Evolutionary conservation across 2,797 vertebrate species (phyloP).

Genomic region (Sciurus vulgaris): DNA sequence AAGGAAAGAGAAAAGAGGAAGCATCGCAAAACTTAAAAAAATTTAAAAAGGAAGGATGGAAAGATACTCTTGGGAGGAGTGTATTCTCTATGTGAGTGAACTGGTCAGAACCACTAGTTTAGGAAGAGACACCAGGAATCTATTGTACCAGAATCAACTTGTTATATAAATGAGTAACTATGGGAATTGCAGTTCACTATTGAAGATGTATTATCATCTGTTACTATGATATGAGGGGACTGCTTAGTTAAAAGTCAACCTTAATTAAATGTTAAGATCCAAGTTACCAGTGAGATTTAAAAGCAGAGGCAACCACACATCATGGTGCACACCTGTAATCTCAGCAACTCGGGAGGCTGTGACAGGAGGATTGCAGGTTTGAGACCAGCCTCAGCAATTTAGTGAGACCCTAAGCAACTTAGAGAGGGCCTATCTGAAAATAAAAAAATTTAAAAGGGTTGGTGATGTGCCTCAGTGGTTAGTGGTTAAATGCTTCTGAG

Average conservation of each 20-base stretch:
- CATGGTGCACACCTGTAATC: not conserved
- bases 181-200: slow-evolving; percentile 10
- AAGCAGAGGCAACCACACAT: not conserved
- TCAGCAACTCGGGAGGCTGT: not conserved
- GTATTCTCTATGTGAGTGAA: not conserved
- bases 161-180: not conserved
- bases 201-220: not conserved
- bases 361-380: too few species aligned
- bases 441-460: not conserved
- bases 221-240: not conserved
- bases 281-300: slow-evolving; percentile 44
- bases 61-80: not conserved
- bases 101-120: not conserved
- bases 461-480: not conserved
- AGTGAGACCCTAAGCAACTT: not conserved
- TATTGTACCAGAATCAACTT: not conserved
- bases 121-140: not conserved
- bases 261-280: slow-evolving; percentile 42
- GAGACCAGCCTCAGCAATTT: not conserved
- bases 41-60: not conserved
- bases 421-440: not conserved
- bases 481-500: not conserved
- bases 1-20: not conserved
- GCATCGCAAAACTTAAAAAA: not conserved
- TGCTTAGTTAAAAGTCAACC: slow-evolving; percentile 23